Conservation (phyloP, 2,888 invertebrate species). For the Leucophenga maculata region DNA sequence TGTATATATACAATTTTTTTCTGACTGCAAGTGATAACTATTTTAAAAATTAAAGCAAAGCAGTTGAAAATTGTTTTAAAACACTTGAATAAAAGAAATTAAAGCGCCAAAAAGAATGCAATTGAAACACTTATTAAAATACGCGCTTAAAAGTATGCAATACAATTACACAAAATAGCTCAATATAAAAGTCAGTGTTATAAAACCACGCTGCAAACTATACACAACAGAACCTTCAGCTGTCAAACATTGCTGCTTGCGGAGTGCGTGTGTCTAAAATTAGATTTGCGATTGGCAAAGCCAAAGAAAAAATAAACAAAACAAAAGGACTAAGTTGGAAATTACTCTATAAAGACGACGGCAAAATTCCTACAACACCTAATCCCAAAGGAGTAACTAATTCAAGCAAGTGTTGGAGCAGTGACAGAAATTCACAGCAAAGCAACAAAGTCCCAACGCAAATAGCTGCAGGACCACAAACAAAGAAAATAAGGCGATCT, state of each 20-base stretch:
- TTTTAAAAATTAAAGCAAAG: neutral
- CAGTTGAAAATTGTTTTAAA: neutral
- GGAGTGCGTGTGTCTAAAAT: neutral
- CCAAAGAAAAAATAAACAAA: neutral
- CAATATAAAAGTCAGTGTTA: neutral
- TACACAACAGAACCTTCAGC: no score
- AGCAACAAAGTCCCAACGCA: neutral
- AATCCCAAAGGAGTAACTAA: neutral
- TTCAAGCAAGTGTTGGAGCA: neutral
- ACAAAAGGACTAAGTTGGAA: conserved; percentile 27
- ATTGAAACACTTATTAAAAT: no score
- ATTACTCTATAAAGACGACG: conserved; percentile 32
- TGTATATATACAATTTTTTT: neutral
- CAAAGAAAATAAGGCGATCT: neutral
- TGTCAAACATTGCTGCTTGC: neutral
- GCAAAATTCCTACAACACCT: neutral
- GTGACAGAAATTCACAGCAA: no score
- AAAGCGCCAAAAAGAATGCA: neutral
- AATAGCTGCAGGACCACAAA: neutral
- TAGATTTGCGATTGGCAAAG: neutral
- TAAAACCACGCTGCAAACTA: neutral
- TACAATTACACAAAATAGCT: neutral
- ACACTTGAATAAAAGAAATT: neutral
- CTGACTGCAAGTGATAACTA: neutral
- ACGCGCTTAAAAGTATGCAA: conserved; percentile 38